Base-by-base conservation (phyloP, 1,140 invertebrate genomes). In the Drosophila baimaii region DNA sequence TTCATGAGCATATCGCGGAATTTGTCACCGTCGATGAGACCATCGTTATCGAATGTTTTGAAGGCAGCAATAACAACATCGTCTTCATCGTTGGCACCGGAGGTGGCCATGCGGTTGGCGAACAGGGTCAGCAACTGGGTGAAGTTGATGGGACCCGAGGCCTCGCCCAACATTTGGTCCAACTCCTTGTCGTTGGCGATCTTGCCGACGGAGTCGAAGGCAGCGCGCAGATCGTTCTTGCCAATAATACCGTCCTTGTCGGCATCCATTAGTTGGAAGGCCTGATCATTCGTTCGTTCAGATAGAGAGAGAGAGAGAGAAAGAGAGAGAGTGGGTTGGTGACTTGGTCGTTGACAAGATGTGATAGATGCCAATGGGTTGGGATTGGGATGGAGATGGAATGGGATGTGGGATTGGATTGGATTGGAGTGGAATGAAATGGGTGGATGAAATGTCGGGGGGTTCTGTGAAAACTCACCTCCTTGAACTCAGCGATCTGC, bases 171-270 rank as follows among this genome's bases (percentile, higher is more conserved):
- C 97, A 98, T 98, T 77, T 96, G 95, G 74, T 98, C 97, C 68
- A 98, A 93, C 93, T 98, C 97, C 92, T 97, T 97, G 90, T 98
- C 97, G 80, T 95, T 95, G 85, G 96, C 95, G 66, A 98, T 94
- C 92, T 96, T 96, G 94, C 98, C 98, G 68, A 99, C 95, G 78
- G 96, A 96, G 93, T 98, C 98, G 94, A 98, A 99, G 92, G 98
- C 98, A 91, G 96, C 96, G 92, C 98, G 96, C 90, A 99, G 95
- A 94, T 99, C 98, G 93, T 96, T 96, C 93, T 98, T 98, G 92
- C 97, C 97, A 92, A 99, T 97, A 93, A 99, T 96, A 89, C 98
- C 98, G 93, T 99, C 98, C 93, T 99, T 98, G 94, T 99, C 97
- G 93, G 97, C 96, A 94, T 99, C 98, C 96, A 99, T 99, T 92